A percentile compares a stretch with the other conserved stretches of the same genome.
Evolutionary conservation across 1,140 invertebrate species (phyloP).

Genomic region (Cyclina sinensis): DNA sequence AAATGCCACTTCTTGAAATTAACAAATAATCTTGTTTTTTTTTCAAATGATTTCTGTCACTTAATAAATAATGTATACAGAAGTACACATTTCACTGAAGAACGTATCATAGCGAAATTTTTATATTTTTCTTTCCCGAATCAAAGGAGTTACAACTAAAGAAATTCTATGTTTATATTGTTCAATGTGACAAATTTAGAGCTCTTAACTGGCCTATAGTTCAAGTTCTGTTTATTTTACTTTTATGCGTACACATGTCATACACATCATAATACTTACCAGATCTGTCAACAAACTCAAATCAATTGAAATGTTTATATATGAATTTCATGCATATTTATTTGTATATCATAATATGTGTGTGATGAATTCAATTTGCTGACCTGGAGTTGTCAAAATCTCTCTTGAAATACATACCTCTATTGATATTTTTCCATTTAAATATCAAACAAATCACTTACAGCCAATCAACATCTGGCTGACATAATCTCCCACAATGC

Average conservation of each 20-base stretch:
- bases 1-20: no score
- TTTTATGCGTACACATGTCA: not conserved
- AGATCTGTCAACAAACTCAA: not conserved
- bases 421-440: not conserved
- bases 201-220: no score
- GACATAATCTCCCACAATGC: constrained; percentile 49
- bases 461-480: constrained; percentile 57
- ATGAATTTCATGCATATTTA: not conserved
- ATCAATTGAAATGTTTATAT: not conserved
- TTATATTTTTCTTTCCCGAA: no score
- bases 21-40: no score
- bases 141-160: no score
- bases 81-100: no score
- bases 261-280: not conserved
- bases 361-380: not conserved
- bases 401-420: constrained; percentile 32
- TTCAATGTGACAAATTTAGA: no score
- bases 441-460: constrained; percentile 51
- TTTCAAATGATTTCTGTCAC: no score
- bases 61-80: no score
- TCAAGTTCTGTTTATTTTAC: no score
- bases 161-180: no score
- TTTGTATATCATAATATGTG: not conserved
- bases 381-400: not conserved
- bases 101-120: no score